Base-by-base conservation (phyloP, 2,113 vertebrate species). In the Colinus virginianus region DNA sequence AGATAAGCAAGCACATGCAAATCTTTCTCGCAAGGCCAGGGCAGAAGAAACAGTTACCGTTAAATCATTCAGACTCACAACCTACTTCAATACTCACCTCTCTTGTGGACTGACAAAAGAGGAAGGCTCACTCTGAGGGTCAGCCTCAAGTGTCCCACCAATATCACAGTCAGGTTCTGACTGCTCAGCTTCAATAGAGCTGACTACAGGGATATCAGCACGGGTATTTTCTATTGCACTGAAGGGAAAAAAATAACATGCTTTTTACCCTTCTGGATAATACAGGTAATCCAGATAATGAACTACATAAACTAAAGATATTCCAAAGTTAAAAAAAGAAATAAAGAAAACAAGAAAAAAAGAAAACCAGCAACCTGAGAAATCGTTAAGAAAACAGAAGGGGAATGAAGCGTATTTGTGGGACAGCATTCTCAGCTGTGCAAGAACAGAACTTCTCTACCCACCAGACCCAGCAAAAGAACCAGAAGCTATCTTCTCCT, bases 161-260 rank as follows among this genome's bases (percentile, higher is more conserved):
- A 98, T 98, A 97, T 98, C 98, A 97, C 99, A 99, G 97, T 99
- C 98, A 97, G 97, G 93, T 88, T 98, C 98, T 94, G 98, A 94
- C 38, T 97, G 98, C 95, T 98, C 98, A 76, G 95, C 91, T 91
- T 98, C 98, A 94, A 75, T 91, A 98, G 98, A 97, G 97, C 96
- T 98, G 97, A 98, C 97, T 98, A 98, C 78, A 96, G 98, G 97
- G 96, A 93, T 95, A 98, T 98, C 98, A 97, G 98, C 98, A 98
- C 94, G 98, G 98, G 98, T 97, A 97, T 98, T 97, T 97, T 98
- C 96, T 98, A 98, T 98, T 98, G 98, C 98, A 98, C 99, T 99
- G 97, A 98, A 96, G 97, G 96, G 96, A 98, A 97, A 98, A 90
- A 98, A 98, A 98, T 93, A 98, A 99, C 92, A 98, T 43, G 95